A percentile compares a stretch with the other conserved stretches of the same genome.
These are phyloP conservation scores for Micrastur ruficollis DNA, from an alignment of 2,797 vertebrate species.

Conservation along the genomic window DNA sequence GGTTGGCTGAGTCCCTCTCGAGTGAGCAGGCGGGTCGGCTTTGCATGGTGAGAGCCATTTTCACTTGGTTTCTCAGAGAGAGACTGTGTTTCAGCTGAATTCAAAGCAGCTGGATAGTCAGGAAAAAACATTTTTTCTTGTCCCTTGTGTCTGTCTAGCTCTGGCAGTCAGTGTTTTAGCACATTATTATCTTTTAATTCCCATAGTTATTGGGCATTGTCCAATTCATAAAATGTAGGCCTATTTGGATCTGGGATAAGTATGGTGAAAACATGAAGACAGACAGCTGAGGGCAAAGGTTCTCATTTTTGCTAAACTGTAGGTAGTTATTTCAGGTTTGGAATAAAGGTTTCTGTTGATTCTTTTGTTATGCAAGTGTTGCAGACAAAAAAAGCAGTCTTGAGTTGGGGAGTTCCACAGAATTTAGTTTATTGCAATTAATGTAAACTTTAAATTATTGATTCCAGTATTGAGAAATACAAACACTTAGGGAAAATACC, in stretches of 20 bases:
- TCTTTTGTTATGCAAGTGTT: background rate
- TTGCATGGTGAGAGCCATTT: background rate
- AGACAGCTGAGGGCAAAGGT: background rate
- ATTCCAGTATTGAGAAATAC: background rate
- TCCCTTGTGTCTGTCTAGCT: constrained; percentile 54
- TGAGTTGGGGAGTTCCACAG: background rate
- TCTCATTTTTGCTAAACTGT: background rate
- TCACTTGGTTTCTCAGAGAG: background rate
- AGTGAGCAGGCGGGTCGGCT: constrained; percentile 2
- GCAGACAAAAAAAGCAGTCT: rapidly evolving
- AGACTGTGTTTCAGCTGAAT: constrained; percentile 21
- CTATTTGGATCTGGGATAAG: background rate
- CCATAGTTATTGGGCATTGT: constrained; percentile 32
- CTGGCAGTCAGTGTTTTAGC: constrained; percentile 47
- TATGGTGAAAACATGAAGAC: background rate
- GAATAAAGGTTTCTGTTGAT: background rate
- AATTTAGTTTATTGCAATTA: background rate
- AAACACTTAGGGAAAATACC: background rate
- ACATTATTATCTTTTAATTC: constrained; percentile 56
- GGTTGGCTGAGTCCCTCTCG: background rate
- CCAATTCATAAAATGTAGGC: constrained; percentile 28
- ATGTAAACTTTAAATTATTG: background rate
- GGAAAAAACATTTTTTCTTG: constrained; percentile 46
- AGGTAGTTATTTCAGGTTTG: background rate
- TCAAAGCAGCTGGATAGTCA: constrained; percentile 58